Evolutionary conservation across 2,888 invertebrate species (phyloP).

Genomic region (Pristionchus fissidentatus): DNA sequence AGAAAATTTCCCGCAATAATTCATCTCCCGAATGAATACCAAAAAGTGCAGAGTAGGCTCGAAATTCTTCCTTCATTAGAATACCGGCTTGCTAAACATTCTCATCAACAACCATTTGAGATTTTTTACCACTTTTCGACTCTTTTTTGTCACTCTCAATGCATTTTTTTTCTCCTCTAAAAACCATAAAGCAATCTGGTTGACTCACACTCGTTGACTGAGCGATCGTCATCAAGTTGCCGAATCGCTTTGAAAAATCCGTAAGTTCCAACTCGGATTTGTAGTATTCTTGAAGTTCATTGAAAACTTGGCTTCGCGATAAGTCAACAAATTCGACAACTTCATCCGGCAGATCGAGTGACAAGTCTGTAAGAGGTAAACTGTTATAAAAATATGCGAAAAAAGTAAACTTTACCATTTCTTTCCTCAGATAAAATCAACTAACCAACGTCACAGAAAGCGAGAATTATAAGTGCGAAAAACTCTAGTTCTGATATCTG

Average conservation of each 20-base stretch:
- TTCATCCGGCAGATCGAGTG: background rate
- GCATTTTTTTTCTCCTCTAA: background rate
- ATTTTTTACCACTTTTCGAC: background rate
- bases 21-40: background rate
- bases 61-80: conserved; percentile 11
- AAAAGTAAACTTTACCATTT: too few relatives aligned
- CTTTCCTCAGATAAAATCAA: background rate
- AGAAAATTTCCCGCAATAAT: background rate
- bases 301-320: background rate
- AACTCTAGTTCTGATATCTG: background rate
- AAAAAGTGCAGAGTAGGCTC: background rate
- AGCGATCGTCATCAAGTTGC: background rate
- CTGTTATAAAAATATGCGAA: too few relatives aligned
- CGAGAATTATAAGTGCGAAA: background rate
- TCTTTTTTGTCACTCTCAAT: too few relatives aligned
- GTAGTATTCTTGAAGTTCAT: background rate
- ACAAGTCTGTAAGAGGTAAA: background rate
- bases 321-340: background rate
- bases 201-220: background rate
- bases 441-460: background rate
- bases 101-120: background rate
- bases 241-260: background rate
- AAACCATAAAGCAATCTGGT: background rate
- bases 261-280: background rate
- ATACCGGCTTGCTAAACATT: conserved; percentile 8